Evolutionary conservation across 1,140 invertebrate genomes (phyloP), one percentile per base, ranked within the genome.

Genomic region (Drosophila ohnishii): DNA sequence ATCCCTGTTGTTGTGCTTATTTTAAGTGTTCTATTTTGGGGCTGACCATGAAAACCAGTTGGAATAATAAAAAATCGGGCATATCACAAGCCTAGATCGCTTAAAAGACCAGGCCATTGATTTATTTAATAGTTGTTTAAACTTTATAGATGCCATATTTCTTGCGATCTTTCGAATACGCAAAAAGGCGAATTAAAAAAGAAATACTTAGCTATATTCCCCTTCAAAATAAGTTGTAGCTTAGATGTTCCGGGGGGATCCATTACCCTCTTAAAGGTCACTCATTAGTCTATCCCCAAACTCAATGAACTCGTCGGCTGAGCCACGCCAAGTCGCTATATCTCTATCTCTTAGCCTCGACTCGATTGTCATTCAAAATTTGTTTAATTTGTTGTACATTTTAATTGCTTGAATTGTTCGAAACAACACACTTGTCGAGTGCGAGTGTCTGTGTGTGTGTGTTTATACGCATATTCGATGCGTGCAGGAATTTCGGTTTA

Each of bases 331-430:
- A 28, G 30, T 19, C 30, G 22, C 57, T 47, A 40, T 71, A 70
- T 47, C 67, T 71, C 44, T 70, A 37, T 70, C 19, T 22, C 65
- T 35, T 51, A 71, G 55, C 73, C 55, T 75, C 61, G 61, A 75
- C 71, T 64, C 70, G 53, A 66, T 77, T 86, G 83, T 87, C 83
- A 88, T 80, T 88, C 83, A 88, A 77, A 71, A 66, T 51, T 81
- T 81, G 58, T 82, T 82, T 78, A 82, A 82, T 82, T 78, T 81
- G 65, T 75, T 65, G 82, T 65, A 85, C 78, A 87, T 87, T 82
- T 86, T 74, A 86, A 86, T 86, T 87, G 79, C 75, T 87, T 75
- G 55, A 57, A 75, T 75, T 75, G 71, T 65, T 72, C 32, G 32
- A 30, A 61, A 51, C 51, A 70, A 61, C 53, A 58, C 47, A 72